These are phyloP conservation scores for Scolanthus callimorphus DNA, from an alignment of 92 coral and sea anemone genomes.

Conservation along the genomic window DNA sequence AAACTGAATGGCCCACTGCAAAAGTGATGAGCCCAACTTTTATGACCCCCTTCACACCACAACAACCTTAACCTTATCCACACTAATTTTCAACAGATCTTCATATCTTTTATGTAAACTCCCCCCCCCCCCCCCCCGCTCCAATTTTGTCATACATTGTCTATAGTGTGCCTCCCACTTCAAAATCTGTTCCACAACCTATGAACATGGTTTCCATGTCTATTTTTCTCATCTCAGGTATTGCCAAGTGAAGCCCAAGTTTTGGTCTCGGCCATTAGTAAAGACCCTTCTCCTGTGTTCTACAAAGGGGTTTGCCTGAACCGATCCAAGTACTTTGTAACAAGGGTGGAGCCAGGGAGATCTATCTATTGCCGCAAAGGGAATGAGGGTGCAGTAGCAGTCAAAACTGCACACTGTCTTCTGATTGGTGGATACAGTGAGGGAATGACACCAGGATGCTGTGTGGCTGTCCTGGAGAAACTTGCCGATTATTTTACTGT, in stretches of 20 bases:
- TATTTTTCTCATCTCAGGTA: too few relatives aligned
- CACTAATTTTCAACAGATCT: too few relatives aligned
- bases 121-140: too few relatives aligned
- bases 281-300: slow-evolving; percentile 74
- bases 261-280: slow-evolving; percentile 68
- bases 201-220: too few relatives aligned
- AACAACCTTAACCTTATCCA: too few relatives aligned
- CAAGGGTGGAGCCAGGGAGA: slow-evolving; percentile 86
- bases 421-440: slow-evolving; percentile 92
- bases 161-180: too few relatives aligned
- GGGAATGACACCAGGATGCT: slow-evolving; percentile 91
- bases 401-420: slow-evolving; percentile 82
- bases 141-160: too few relatives aligned
- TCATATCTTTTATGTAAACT: too few relatives aligned
- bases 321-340: slow-evolving; percentile 60
- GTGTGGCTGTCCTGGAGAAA: slow-evolving; percentile 84
- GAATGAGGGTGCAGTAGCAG: slow-evolving; percentile 87
- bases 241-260: slow-evolving; percentile 84
- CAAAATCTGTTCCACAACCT: too few relatives aligned
- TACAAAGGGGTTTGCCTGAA: slow-evolving; percentile 74
- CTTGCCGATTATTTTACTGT: slow-evolving; percentile 77
- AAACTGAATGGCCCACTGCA: too few relatives aligned
- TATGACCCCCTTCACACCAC: too few relatives aligned
- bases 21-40: too few relatives aligned
- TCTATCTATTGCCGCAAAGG: slow-evolving; percentile 79